Evolutionary conservation across 2,113 vertebrate genomes (phyloP).

Genomic region (Amblyopsis rosae): DNA sequence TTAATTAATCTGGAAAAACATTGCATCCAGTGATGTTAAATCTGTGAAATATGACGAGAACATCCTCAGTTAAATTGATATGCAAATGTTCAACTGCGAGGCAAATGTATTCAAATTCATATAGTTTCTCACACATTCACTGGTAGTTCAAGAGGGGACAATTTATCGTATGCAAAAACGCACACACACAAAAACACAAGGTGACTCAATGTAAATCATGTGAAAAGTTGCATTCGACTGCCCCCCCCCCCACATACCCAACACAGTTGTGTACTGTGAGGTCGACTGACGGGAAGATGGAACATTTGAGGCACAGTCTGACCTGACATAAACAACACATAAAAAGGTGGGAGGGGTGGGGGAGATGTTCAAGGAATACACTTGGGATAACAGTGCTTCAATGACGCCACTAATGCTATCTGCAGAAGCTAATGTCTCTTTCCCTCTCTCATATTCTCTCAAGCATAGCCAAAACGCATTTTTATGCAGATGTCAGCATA

Average conservation of each 20-base stretch:
- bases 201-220: constrained; percentile 27
- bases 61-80: constrained; percentile 51
- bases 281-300: constrained; percentile 27
- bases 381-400: neutral
- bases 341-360: neutral
- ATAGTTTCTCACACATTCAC: constrained; percentile 20
- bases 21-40: constrained; percentile 39
- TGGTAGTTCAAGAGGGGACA: constrained; percentile 28
- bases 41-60: constrained; percentile 61
- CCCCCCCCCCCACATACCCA: neutral
- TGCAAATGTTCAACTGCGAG: constrained; percentile 66
- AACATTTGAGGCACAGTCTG: constrained; percentile 10
- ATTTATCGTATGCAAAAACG: constrained; percentile 1
- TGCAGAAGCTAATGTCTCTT: too few relatives aligned
- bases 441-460: neutral
- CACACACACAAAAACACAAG: constrained; percentile 34
- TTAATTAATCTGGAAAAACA: constrained; percentile 62
- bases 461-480: neutral
- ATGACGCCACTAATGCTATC: too few relatives aligned
- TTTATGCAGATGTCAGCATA: too few relatives aligned
- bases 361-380: neutral
- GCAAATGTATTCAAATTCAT: constrained; percentile 59
- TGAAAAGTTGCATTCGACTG: neutral
- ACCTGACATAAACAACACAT: constrained; percentile 22
- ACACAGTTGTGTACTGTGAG: neutral